phyloP scores from a whole-genome alignment of 2,888 invertebrate species.

The Nephrotoma appendiculata region DNA sequence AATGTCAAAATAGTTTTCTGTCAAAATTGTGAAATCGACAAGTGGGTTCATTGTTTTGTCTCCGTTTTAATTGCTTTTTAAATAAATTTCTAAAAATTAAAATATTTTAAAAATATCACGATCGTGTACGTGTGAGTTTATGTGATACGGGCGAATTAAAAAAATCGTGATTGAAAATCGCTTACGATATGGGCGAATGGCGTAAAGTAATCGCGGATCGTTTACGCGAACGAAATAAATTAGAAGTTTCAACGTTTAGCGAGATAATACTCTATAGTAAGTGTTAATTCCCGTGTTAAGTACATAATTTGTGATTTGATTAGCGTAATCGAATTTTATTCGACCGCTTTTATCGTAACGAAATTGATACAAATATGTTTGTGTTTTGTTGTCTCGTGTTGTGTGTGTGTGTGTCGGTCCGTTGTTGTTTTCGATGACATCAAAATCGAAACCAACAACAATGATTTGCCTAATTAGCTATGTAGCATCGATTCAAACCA shows the following conservation, averaged over 20 bases:
- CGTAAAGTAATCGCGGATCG: slow-evolving; percentile 53
- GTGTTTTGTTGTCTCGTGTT: not conserved
- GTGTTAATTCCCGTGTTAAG: slow-evolving; percentile 27
- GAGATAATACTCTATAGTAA: slow-evolving; percentile 72
- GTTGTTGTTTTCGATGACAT: not conserved
- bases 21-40: not conserved
- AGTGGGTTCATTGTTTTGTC: not conserved
- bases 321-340: not conserved
- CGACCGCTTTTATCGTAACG: not conserved
- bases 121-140: not conserved
- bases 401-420: not conserved
- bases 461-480: not conserved
- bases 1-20: slow-evolving; percentile 1
- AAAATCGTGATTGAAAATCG: slow-evolving; percentile 16
- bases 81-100: not conserved
- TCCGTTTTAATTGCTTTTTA: not conserved
- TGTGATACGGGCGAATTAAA: not conserved
- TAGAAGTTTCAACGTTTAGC: slow-evolving; percentile 58
- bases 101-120: not conserved
- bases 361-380: not conserved
- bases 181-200: slow-evolving; percentile 40
- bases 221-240: slow-evolving; percentile 58
- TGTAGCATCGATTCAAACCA: not conserved
- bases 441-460: not conserved
- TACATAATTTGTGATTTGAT: not conserved